Conservation (phyloP, 2,113 vertebrate species). For the Oreotrochilus melanogaster region DNA sequence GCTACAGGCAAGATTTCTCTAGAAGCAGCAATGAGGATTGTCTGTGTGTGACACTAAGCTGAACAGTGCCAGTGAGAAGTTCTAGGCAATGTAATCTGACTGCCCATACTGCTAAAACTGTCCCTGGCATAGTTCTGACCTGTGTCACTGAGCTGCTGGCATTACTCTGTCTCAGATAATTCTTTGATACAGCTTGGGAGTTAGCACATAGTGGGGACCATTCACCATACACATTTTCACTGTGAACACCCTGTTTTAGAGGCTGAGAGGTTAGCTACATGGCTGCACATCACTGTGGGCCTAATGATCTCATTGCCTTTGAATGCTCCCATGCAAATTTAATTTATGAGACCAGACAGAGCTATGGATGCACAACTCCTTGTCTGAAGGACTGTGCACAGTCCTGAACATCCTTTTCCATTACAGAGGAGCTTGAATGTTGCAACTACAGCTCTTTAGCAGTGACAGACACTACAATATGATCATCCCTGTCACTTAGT, state of each 20-base stretch:
- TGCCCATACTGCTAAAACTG: not conserved
- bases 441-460: not conserved
- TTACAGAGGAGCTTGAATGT: not conserved
- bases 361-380: not conserved
- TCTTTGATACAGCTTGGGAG: not conserved
- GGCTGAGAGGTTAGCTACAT: not conserved
- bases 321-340: fast-evolving
- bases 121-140: not conserved
- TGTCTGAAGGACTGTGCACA: not conserved
- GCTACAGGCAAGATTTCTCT: not conserved
- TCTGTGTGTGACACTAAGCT: not conserved
- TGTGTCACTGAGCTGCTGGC: not conserved
- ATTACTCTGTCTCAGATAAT: not conserved
- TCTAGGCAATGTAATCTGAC: not conserved
- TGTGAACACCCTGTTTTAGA: not conserved
- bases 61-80: not conserved
- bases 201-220: not conserved
- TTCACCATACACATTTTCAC: not conserved
- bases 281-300: not conserved
- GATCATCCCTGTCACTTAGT: not conserved
- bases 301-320: not conserved
- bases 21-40: not conserved
- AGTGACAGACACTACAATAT: not conserved
- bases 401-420: not conserved
- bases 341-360: not conserved